Percentiles rank a stretch among this genome's conserved stretches.
phyloP scores from a whole-genome alignment of 2,888 invertebrate genomes.

The Agriopis leucophaearia region DNA sequence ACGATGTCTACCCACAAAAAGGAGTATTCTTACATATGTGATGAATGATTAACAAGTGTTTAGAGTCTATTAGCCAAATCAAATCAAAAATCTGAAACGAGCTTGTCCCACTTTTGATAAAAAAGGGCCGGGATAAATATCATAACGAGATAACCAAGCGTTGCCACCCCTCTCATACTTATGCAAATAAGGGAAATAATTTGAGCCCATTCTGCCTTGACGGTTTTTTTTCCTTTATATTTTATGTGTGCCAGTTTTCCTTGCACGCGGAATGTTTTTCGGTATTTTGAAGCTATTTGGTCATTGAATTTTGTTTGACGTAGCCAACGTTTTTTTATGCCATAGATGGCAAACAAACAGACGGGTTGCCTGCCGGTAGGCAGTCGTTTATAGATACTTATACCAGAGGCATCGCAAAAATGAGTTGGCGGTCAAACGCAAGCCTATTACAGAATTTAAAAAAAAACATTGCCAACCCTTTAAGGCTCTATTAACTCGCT shows the following conservation, averaged over 20 bases:
- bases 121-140: constrained; percentile 44
- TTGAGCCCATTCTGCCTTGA: constrained; percentile 49
- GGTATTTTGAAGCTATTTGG: background rate
- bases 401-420: no score
- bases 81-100: background rate
- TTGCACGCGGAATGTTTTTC: constrained; percentile 12
- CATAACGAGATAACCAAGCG: constrained; percentile 47
- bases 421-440: no score
- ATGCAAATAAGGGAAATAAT: constrained; percentile 53
- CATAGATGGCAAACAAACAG: no score
- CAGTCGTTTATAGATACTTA: no score
- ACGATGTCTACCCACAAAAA: no score
- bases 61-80: background rate
- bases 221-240: constrained; percentile 44
- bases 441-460: no score
- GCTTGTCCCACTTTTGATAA: constrained; percentile 29
- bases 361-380: no score
- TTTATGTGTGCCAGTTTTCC: constrained; percentile 39
- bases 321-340: no score
- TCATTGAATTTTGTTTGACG: background rate
- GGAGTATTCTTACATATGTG: no score
- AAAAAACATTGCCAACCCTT: no score
- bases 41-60: no score
- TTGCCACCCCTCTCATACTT: constrained; percentile 49
- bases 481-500: no score